phyloP scores from a whole-genome alignment of 2,888 invertebrate species.

The Patella pellucida region DNA sequence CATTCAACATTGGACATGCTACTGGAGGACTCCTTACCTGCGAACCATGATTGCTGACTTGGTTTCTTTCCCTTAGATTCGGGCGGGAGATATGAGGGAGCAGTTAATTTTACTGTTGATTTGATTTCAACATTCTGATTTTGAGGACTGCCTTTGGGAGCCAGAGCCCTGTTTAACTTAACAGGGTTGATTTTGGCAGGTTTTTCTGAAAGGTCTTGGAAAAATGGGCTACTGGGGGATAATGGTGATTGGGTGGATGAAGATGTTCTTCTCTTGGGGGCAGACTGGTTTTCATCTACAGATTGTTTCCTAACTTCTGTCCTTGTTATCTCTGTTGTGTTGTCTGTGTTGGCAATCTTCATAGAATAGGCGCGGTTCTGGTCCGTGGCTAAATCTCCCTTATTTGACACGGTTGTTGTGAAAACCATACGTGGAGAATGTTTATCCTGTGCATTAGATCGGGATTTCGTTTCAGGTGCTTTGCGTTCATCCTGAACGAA shows the following conservation, averaged over 20 bases:
- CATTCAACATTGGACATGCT: neutral
- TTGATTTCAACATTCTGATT: conserved; percentile 1
- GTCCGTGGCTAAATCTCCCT: neutral
- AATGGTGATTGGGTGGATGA: conserved; percentile 21
- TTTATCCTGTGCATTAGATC: neutral
- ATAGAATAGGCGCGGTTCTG: neutral
- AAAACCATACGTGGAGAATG: conserved; percentile 8
- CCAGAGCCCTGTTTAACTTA: conserved; percentile 4
- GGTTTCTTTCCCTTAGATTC: neutral
- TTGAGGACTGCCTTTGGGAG: neutral
- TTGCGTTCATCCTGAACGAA: neutral
- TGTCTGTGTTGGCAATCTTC: conserved; percentile 5
- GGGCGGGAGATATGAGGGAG: neutral
- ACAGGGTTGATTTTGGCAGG: conserved; percentile 11
- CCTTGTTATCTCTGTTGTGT: neutral
- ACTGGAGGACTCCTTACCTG: conserved; percentile 6
- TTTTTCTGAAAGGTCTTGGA: neutral
- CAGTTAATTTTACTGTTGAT: neutral
- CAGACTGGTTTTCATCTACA: conserved; percentile 18
- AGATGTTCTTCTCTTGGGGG: conserved; percentile 14
- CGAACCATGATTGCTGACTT: neutral
- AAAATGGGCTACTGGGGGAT: conserved; percentile 18
- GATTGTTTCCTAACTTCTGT: conserved; percentile 12
- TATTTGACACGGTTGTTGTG: neutral
- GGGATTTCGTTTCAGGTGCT: neutral